These are phyloP conservation scores for Ellobium chinense DNA, from an alignment of 2,888 invertebrate genomes.

Conservation along the genomic window DNA sequence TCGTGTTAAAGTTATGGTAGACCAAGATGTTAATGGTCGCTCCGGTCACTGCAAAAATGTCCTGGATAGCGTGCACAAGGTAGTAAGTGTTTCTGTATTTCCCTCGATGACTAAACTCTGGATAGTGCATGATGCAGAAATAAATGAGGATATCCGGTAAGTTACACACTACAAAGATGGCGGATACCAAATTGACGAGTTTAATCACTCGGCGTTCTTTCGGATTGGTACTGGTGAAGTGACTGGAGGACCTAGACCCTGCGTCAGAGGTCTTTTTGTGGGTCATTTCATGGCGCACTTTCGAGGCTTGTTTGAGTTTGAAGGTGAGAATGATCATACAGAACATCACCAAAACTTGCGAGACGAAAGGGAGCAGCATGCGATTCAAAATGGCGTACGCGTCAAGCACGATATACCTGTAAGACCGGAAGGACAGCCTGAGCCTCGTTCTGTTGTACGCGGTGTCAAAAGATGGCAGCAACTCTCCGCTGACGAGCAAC, in stretches of 20 bases:
- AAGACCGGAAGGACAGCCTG: neutral
- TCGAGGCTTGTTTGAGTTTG: neutral
- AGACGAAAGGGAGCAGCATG: neutral
- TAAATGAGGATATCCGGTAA: slow-evolving; percentile 17
- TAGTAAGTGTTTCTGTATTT: neutral
- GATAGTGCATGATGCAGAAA: neutral
- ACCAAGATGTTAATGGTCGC: slow-evolving; percentile 16
- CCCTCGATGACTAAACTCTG: neutral
- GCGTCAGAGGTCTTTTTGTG: neutral
- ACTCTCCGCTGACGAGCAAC: neutral
- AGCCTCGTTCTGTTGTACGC: neutral
- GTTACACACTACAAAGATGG: slow-evolving; percentile 25
- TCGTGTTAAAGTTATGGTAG: slow-evolving; percentile 9
- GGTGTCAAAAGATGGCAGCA: neutral
- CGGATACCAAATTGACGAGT: slow-evolving; percentile 4
- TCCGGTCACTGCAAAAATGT: neutral
- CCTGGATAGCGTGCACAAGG: slow-evolving; percentile 5
- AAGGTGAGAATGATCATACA: neutral
- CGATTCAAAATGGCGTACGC: neutral
- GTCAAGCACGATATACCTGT: neutral
- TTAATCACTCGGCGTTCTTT: slow-evolving; percentile 22
- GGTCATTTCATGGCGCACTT: neutral
- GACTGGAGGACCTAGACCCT: neutral
- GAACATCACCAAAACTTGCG: neutral
- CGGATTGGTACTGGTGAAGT: neutral